Conservation (phyloP, 2,888 invertebrate species). For the Sussaba pulchella region DNA sequence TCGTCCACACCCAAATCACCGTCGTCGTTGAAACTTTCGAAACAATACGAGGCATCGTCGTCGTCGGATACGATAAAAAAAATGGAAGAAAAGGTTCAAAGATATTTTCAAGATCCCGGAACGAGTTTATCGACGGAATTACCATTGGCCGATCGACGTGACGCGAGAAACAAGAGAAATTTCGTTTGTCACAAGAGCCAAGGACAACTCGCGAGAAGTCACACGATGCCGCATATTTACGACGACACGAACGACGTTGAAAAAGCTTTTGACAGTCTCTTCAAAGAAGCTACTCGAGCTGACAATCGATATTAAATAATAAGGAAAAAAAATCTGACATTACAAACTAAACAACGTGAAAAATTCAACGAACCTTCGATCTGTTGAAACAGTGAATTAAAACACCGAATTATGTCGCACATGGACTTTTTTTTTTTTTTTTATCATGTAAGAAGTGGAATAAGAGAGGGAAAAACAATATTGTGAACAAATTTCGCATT, state of each 20-base stretch:
- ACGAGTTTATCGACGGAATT: conserved; percentile 62
- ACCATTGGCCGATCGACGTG: conserved; percentile 30
- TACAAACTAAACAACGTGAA: conserved; percentile 1
- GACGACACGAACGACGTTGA: conserved; percentile 93
- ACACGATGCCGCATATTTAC: conserved; percentile 89
- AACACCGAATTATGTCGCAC: conserved; percentile 23
- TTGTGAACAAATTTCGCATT: conserved; percentile 40
- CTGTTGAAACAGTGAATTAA: conserved; percentile 44
- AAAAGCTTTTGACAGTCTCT: conserved; percentile 94
- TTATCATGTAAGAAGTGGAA: conserved; percentile 27
- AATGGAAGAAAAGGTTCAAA: conserved; percentile 82
- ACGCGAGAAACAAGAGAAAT: conserved; percentile 51
- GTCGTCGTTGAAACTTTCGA: conserved; percentile 90
- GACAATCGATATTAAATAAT: conserved; percentile 73
- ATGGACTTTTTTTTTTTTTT: conserved; percentile 16
- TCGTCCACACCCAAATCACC: conserved; percentile 90
- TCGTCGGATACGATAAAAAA: conserved; percentile 78
- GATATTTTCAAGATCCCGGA: conserved; percentile 80
- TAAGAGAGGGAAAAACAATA: conserved; percentile 24
- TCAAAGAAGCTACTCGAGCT: conserved; percentile 85
- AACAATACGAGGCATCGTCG: conserved; percentile 90
- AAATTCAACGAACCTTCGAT: conserved; percentile 31
- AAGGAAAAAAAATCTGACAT: conserved; percentile 17
- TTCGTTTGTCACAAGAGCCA: conserved; percentile 48
- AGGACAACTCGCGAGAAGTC: conserved; percentile 88